Evolutionary conservation across 1,140 invertebrate genomes (phyloP), one percentile per base, ranked within the genome.

Genomic region (Pseudomyrmex flavicornis): DNA sequence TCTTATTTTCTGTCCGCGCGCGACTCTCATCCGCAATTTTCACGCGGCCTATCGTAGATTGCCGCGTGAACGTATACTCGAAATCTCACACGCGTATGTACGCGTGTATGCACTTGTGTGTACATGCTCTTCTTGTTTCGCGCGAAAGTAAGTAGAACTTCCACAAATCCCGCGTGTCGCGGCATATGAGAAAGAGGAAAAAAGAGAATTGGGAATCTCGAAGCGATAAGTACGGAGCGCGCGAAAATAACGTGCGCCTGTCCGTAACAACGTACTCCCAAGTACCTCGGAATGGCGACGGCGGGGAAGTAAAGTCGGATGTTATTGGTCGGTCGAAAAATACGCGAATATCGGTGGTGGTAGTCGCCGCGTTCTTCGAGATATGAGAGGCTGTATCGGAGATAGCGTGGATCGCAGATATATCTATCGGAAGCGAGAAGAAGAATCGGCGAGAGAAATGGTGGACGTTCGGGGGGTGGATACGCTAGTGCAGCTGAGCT

Each of bases 281-380:
- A 85, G 66, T 73, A 73, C 56, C 35, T 52, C 17, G 59, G 50
- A 80, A 76, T 85, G 69, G 61, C 50, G 50, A 20, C 12, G 61
- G 22, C 13, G 58, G 75, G 50, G 26, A 83, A 17, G 17, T 62
- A 22, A 59, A 65, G 54, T 52, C 86, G 83, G 72, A 85, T 85
- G 87, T 85, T 88, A 87, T 85, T 88, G 86, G 84, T 75, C 72
- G 84, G 61, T 77, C 69, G 66, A 82, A 54, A 85, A 88, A 76
- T 85, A 82, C 48, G 77, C 61, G 86, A 82, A 62, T 74, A 66
- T 58, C 22, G 17, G 26, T 44, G 44, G 13, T 87, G 52, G 13
- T 85, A 59, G 86, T 72, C 65, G 59, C 10, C 50, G 20, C 54
- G 83, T 77, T 22, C 70, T 73, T 58, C 75, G 46, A 84, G 66